Base-by-base conservation (phyloP, 2,797 vertebrate species). In the Melopsittacus undulatus region DNA sequence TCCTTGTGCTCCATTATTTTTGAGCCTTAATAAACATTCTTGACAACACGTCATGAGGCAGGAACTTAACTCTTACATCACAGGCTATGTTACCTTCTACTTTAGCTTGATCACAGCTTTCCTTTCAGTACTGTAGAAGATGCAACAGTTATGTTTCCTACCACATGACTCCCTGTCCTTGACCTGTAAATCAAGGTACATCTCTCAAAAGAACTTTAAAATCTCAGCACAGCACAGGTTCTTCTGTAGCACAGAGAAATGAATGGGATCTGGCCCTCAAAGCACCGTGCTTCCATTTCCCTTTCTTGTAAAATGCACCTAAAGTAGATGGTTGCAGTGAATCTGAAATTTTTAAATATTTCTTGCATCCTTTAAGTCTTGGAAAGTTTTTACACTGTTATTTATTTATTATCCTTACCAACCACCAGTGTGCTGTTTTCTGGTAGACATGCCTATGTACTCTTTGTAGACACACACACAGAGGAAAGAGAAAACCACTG, bases 321-420 rank as follows among this genome's bases (percentile, higher is more conserved):
- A 73, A 94, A 87, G 43, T 48, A 70, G 10, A 36, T 11, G 7
- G 11, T 15, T 68, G 7, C 18, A 74, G 32, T 64, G 26, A 64
- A 70, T 34, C 16, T 72, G 34, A 92, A 62, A 52, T 78, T 64
- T 9, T 61, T 61, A 93, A 85, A 80, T 40, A 89, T 70, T 64
- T 85, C 38, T 40, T 62, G 10, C 12, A 40, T 80, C 27, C 9
- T 75, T 83, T 87, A 89, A 78, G 54, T 40, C 30, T 69, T 16
- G 43, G 49, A 27, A 70, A 67, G 9, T 34, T 94, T 83, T 93
- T 69, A 56, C 17, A n/a, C 11, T 51, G 27, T 14, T 42, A 46
- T 85, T 85, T 91, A 84, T 87, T 92, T 89, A 75, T 91, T 94
- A 93, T 48, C 20, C 66, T 77, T 91, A 27, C 23, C 73, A 85